These are phyloP conservation scores for Microtus agrestis DNA, from an alignment of 2,797 vertebrate species.

Conservation along the genomic window DNA sequence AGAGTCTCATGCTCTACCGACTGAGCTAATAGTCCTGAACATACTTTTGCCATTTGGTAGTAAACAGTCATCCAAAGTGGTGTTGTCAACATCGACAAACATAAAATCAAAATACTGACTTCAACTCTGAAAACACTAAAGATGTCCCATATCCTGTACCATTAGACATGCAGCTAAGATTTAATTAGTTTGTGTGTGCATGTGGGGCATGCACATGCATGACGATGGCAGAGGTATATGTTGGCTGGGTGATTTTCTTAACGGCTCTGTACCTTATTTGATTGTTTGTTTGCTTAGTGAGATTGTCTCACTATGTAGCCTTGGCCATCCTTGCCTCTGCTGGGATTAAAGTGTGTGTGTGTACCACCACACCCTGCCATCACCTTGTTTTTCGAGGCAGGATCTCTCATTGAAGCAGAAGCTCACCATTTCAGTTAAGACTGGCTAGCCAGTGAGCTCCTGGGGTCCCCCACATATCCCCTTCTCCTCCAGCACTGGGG, in stretches of 20 bases:
- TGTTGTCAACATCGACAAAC: neutral
- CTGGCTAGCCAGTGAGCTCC: neutral
- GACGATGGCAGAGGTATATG: neutral
- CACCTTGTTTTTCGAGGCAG: neutral
- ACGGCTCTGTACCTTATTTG: neutral
- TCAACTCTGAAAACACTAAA: neutral
- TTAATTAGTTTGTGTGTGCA: neutral
- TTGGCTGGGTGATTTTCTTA: neutral
- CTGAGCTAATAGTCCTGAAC: neutral
- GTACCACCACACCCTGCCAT: neutral
- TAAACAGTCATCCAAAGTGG: neutral
- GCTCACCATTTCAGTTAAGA: neutral
- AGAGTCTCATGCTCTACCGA: too few species aligned
- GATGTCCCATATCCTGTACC: neutral
- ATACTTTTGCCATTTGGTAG: neutral
- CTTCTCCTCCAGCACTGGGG: neutral
- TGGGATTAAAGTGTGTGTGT: neutral
- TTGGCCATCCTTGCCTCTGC: neutral
- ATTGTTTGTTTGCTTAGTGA: neutral
- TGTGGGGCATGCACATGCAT: neutral
- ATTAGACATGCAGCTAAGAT: neutral
- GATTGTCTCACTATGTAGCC: neutral
- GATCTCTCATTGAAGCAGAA: neutral
- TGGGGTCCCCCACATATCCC: neutral
- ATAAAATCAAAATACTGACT: neutral